These are phyloP conservation scores for Drosophila bifasciata DNA, from an alignment of 1,140 invertebrate genomes.

Conservation along the genomic window DNA sequence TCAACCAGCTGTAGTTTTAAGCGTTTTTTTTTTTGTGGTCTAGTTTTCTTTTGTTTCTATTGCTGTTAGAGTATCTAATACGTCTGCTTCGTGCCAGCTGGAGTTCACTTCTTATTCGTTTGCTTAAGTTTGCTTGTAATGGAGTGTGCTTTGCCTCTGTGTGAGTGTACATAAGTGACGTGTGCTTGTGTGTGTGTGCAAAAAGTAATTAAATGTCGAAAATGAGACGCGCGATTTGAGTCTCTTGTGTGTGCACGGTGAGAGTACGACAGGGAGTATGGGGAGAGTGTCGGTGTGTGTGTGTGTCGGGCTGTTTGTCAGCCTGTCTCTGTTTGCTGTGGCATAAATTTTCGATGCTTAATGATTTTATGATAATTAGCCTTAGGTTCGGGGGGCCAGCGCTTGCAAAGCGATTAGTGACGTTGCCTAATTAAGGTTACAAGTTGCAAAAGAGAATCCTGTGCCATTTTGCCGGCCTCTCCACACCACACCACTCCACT, in stretches of 20 bases:
- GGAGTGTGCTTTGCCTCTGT: slow-evolving; percentile 40
- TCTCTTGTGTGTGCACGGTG: slow-evolving; percentile 14
- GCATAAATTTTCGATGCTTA: slow-evolving; percentile 76
- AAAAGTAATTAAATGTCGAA: slow-evolving; percentile 78
- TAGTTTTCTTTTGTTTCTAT: no score
- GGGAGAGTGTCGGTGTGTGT: background rate
- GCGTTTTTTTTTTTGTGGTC: no score
- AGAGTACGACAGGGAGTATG: background rate
- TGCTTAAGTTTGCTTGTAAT: slow-evolving; percentile 69
- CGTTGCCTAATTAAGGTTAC: slow-evolving; percentile 73
- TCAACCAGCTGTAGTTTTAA: slow-evolving; percentile 14
- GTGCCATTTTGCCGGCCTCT: slow-evolving; percentile 9
- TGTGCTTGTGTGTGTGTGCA: slow-evolving; percentile 35
- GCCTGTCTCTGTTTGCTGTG: slow-evolving; percentile 32
- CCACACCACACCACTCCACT: no score
- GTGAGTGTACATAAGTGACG: background rate
- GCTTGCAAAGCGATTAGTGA: slow-evolving; percentile 75
- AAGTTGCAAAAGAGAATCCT: slow-evolving; percentile 58
- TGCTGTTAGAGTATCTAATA: no score
- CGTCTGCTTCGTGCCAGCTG: background rate
- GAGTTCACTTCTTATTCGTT: slow-evolving; percentile 9
- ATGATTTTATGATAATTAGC: slow-evolving; percentile 81
- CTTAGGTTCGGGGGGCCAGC: slow-evolving; percentile 55
- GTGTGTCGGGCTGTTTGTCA: slow-evolving; percentile 2
- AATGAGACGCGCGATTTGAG: slow-evolving; percentile 73